Base-by-base conservation (phyloP, 1,140 invertebrate genomes). In the Leptopilina boulardi region DNA sequence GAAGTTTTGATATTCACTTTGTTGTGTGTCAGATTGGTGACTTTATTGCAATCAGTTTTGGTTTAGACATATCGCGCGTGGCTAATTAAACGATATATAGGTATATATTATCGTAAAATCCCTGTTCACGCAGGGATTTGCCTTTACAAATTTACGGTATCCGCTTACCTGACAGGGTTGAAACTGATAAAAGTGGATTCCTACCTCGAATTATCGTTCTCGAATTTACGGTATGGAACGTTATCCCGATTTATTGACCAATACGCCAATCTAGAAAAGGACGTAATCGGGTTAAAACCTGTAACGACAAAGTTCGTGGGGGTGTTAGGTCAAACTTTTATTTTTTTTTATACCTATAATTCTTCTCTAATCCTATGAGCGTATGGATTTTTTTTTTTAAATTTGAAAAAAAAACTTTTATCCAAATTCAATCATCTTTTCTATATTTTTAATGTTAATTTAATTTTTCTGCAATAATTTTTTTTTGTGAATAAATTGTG, bases 171-270 rank as follows among this genome's bases (percentile, higher is more conserved):
- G 59, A 81, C 79, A 79, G 51, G 77, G 77, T 78, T 79, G 78
- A 79, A 80, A 80, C 85, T 85, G 84, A 87, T 86, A 87, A 87
- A 87, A 87, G 83, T 85, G 83, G 79, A 81, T 79, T 70, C 42
- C 56, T 41, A 76, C 71, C 80, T 81, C 81, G 84, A 87, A 86
- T 86, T 85, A 86, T 85, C 82, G 77, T 77, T 70, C 56, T 76
- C 74, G 78, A 86, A 86, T 86, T 86, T 86, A 85, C 83, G 80
- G 78, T 71, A 70, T 80, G 73, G 77, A 70, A 80, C 81, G 85
- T 85, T 86, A 86, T 86, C 84, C 82, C 81, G 82, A 85, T 86
- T 84, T 80, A 81, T 82, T 66, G 74, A 80, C 73, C 76, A 77
- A 76, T 80, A 80, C 72, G 78, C 74, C 79, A 82, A 80, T 75